Conservation (phyloP, 2,888 invertebrate genomes). For the Lycophotia porphyrea region DNA sequence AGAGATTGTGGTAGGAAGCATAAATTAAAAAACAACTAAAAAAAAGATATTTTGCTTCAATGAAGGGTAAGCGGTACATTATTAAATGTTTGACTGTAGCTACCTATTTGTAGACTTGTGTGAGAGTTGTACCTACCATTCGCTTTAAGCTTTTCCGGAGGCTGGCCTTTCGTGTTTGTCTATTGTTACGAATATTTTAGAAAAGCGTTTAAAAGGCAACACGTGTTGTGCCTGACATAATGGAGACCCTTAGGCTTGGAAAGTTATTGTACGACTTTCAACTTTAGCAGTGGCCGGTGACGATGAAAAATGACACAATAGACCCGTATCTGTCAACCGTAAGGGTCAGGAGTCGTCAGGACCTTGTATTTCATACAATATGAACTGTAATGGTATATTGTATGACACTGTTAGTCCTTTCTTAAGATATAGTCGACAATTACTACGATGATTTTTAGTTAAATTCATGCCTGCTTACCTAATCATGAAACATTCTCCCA, state of each 20-base stretch:
- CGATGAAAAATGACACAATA: constrained; percentile 37
- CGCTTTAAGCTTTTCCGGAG: constrained; percentile 3
- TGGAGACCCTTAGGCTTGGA: not conserved
- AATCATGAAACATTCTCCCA: not conserved
- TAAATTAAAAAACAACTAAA: constrained; percentile 6
- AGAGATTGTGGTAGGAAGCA: constrained; percentile 24
- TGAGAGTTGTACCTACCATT: constrained; percentile 4
- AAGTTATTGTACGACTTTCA: constrained; percentile 39
- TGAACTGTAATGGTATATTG: constrained; percentile 1
- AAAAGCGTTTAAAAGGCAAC: constrained; percentile 24
- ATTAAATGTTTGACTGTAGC: constrained; percentile 26
- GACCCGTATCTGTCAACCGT: not conserved
- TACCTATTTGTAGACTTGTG: not conserved
- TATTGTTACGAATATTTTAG: constrained; percentile 46
- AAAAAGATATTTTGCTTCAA: constrained; percentile 2
- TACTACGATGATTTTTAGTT: not conserved
- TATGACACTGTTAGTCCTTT: constrained; percentile 16
- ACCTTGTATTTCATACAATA: constrained; percentile 20
- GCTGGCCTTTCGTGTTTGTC: not conserved
- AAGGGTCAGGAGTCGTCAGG: not conserved
- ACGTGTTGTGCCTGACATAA: constrained; percentile 23
- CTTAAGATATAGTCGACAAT: not conserved
- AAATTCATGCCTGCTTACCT: not conserved
- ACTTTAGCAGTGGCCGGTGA: constrained; percentile 23
- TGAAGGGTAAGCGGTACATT: not conserved